These are phyloP conservation scores for Amazona guildingii DNA, from an alignment of 2,113 vertebrate genomes.

Conservation along the genomic window DNA sequence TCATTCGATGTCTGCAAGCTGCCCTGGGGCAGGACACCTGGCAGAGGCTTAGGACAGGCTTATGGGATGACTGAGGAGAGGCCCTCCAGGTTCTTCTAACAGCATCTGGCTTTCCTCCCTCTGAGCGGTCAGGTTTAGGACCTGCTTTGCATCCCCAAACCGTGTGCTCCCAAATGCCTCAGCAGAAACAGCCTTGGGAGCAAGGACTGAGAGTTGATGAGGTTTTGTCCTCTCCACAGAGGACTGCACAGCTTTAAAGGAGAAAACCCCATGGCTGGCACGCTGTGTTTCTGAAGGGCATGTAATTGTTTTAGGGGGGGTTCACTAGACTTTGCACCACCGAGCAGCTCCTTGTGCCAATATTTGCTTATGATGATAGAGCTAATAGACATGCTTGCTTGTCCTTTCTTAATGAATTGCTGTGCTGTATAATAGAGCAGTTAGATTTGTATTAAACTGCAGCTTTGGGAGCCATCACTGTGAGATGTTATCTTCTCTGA, in stretches of 20 bases:
- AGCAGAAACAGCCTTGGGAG: background rate
- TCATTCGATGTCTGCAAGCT: background rate
- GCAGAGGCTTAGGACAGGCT: background rate
- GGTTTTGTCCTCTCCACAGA: background rate
- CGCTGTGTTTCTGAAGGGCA: background rate
- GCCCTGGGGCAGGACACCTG: background rate
- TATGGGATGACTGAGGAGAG: background rate
- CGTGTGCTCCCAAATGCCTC: background rate
- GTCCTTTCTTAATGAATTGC: slow-evolving; percentile 62
- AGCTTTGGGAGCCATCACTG: slow-evolving; percentile 61
- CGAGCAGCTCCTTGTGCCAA: background rate
- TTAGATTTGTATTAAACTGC: slow-evolving; percentile 30
- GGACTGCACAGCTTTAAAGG: background rate
- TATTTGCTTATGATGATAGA: slow-evolving; percentile 33
- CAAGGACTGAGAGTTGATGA: accelerated
- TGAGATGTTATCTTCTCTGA: slow-evolving; percentile 55
- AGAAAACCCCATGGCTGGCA: background rate
- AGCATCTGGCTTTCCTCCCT: background rate
- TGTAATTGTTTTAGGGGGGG: background rate
- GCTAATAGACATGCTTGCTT: background rate
- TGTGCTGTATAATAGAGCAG: slow-evolving; percentile 27
- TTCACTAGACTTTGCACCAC: background rate
- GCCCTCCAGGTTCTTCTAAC: background rate
- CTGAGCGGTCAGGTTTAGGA: background rate
- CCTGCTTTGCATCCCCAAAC: background rate